Evolutionary conservation across 2,888 invertebrate species (phyloP).

Genomic region (Ferdinandea cuprea): DNA sequence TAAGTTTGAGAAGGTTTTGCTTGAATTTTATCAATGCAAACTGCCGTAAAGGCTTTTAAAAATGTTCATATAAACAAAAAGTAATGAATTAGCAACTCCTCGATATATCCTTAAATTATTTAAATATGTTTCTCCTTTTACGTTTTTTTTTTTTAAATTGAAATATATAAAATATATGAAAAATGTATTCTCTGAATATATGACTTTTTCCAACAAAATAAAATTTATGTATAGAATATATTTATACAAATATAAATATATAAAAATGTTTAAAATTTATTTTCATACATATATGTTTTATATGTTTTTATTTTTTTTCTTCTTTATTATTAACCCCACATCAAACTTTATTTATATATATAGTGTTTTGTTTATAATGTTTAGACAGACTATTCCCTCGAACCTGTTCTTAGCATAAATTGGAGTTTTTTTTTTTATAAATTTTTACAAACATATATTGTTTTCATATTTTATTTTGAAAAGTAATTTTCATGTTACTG

Average conservation of each 20-base stretch:
- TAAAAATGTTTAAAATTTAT: conserved; percentile 71
- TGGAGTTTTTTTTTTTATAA: not conserved
- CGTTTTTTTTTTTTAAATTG: conserved; percentile 55
- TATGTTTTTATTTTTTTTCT: conserved; percentile 31
- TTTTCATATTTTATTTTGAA: conserved; percentile 7
- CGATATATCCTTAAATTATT: conserved; percentile 69
- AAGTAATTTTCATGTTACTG: conserved; percentile 37
- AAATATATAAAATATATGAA: conserved; percentile 74
- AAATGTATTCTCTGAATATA: conserved; percentile 72
- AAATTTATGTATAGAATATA: conserved; percentile 74
- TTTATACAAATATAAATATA: conserved; percentile 74
- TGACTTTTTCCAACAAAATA: conserved; percentile 71
- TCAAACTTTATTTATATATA: conserved; percentile 35
- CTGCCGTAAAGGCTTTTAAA: conserved; percentile 64
- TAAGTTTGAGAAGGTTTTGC: conserved; percentile 56
- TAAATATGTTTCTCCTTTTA: conserved; percentile 62
- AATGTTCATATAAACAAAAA: conserved; percentile 59
- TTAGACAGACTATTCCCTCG: conserved; percentile 59
- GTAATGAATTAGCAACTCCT: conserved; percentile 69
- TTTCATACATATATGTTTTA: conserved; percentile 57
- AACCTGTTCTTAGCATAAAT: conserved; percentile 32
- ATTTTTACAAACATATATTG: not conserved
- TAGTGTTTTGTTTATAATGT: conserved; percentile 25
- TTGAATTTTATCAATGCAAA: conserved; percentile 37
- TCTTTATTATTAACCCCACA: conserved; percentile 65